A percentile compares a stretch with the other conserved stretches of the same genome.
These are phyloP conservation scores for Panurus biarmicus DNA, from an alignment of 2,113 vertebrate species.

Conservation along the genomic window DNA sequence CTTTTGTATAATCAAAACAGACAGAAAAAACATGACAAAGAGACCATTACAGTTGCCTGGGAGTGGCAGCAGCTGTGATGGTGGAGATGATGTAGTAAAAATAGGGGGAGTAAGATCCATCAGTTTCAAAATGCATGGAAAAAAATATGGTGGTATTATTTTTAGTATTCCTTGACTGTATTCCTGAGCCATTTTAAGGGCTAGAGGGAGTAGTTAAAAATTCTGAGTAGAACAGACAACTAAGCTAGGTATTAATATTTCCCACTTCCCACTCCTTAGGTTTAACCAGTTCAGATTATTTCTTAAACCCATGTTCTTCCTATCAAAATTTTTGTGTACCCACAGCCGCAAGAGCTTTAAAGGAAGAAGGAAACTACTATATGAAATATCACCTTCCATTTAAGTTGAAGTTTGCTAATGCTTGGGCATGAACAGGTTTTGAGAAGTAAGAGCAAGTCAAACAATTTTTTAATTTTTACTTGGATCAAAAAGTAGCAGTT, in stretches of 20 bases:
- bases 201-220: background rate
- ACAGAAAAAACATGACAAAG: background rate
- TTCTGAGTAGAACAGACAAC: background rate
- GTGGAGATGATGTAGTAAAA: background rate
- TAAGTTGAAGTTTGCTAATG: background rate
- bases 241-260: background rate
- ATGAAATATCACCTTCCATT: background rate
- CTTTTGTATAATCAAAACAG: background rate
- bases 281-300: background rate
- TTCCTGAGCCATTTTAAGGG: background rate
- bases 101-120: background rate
- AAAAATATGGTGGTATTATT: background rate
- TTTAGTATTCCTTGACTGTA: background rate
- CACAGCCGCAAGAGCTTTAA: background rate
- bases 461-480: background rate
- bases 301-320: background rate
- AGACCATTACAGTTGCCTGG: background rate
- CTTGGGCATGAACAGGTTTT: background rate
- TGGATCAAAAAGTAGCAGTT: background rate
- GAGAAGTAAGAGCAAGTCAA: background rate
- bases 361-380: background rate
- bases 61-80: background rate
- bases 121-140: background rate
- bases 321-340: background rate
- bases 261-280: background rate